Base-by-base conservation (phyloP, 2,113 vertebrate species). In the Trichomycterus rosablanca region DNA sequence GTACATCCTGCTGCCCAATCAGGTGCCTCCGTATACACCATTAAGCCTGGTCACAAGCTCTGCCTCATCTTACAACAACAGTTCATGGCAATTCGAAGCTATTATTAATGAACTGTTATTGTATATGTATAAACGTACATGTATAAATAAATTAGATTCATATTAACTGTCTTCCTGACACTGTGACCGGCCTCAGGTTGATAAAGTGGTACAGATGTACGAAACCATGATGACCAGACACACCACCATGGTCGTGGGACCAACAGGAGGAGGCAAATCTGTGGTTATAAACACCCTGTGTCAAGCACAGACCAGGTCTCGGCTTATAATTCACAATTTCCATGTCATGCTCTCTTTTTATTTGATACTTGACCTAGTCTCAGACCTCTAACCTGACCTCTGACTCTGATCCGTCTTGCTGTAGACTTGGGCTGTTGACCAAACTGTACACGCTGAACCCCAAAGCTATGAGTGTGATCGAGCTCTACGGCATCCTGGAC, bases 161-260 rank as follows among this genome's bases (percentile, higher is more conserved):
- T 30, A 30, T 30, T 30, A 30, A 30, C 26, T 40, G 18, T 20
- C 26, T 23, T 46, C 19, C 16, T 37, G 8, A n/a, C 14, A 22
- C 20, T 5, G 2, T 51, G 32, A 43, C 1, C 45, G 12, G n/a
- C 43, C 42, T 44, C 70, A 99, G 96, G 92, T 96, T 76, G 94
- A 99, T 77, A 99, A 99, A 86, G 93, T 99, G 60, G 90, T 98
- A 39, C 96, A 99, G 73, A 84, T 97, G 90, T 97, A 93, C 40
- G 96, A 99, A 82, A 98, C 95, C 3, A 99, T 97, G 95, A 79
- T 97, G 77, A 99, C 93, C 42, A 90, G 93, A 54, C 96, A 99
- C 78, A 94, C 96, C 0, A 97, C 93, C 0, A 97, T 99, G 95
- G 77, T 97, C 53, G 95, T 99, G 59, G 96, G 96, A 35, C 95